Evolutionary conservation across 2,797 vertebrate species (phyloP), one percentile per base, ranked within the genome.

Genomic region (Gymnothorax reevesii): DNA sequence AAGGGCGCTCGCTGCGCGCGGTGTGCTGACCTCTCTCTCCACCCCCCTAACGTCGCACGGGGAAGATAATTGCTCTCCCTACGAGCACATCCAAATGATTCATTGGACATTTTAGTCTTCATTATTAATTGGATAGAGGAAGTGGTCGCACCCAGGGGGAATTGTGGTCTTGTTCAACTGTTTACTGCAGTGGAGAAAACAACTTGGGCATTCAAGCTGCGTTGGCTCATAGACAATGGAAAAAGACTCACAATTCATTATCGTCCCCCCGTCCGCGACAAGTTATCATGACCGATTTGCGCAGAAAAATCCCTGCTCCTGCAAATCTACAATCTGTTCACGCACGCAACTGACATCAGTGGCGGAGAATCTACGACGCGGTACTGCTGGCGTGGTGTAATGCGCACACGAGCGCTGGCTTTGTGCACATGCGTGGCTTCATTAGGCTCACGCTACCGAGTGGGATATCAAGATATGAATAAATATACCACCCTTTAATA

Each of bases 401-500:
- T 62, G 79, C 49, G 60, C 79, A 52, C 85, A 17, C 73, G 52
- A 55, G 82, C 52, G 25, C 87, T 8, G 55, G 54, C 7, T 49
- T 22, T 49, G 88, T 66, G 86, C 88, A 91, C 89, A 90, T 90
- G 93, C 92, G 91, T 93, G 94, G 89, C 89, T 93, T 92, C 93
- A 94, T 95, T 94, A 95, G 91, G 87, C 77, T 91, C 86, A 84
- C 88, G 89, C 83, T 69, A 27, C 91, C 92, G 90, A 87, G 83
- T 89, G 94, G 94, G 93, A 95, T 94, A 93, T 95, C 92, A 92
- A 84, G 91, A 92, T 92, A 94, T 93, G 93, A 94, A 94, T 94
- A 95, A 94, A 95, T 94, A 93, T 94, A 92, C 89, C 49, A 55
- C 12, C 87, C 88, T 88, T 93, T 95, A 94, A 95, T 95, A 94